Evolutionary conservation across 64 coral and sea anemone genomes (phyloP).

Genomic region (Porites lutea): DNA sequence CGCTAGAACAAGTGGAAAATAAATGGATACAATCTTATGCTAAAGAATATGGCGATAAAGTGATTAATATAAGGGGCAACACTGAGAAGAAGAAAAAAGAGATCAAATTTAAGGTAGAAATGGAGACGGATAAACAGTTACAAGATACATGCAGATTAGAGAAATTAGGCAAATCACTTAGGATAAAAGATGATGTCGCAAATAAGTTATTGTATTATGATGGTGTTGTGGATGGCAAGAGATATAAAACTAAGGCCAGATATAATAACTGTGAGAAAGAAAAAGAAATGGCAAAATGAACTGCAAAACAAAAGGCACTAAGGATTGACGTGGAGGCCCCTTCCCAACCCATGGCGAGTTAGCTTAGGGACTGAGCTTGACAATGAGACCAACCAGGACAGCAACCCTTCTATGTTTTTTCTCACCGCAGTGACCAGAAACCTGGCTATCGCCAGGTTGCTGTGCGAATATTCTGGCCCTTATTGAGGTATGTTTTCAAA

Average conservation of each 20-base stretch:
- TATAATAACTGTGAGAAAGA: conserved; percentile 15
- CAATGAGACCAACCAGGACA: too few relatives aligned
- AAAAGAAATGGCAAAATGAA: conserved; percentile 3
- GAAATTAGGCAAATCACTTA: conserved; percentile 4
- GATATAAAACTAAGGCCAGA: neutral
- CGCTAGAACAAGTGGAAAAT: conserved; percentile 45
- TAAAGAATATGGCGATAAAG: neutral
- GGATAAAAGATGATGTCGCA: neutral
- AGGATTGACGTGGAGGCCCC: too few relatives aligned
- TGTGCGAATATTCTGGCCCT: too few relatives aligned
- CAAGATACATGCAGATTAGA: conserved; percentile 24
- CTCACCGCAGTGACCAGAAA: too few relatives aligned
- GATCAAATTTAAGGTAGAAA: conserved; percentile 5
- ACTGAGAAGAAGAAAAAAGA: conserved; percentile 1
- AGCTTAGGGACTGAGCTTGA: too few relatives aligned
- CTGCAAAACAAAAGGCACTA: neutral
- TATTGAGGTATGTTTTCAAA: too few relatives aligned
- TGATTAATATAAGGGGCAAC: conserved; percentile 35
- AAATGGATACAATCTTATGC: conserved; percentile 44
- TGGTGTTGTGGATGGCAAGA: neutral
- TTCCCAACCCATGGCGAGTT: too few relatives aligned
- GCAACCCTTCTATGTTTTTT: too few relatives aligned
- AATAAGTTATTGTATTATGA: neutral
- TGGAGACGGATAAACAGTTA: conserved; percentile 40
- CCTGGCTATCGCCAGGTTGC: too few relatives aligned